Conservation (phyloP, 2,888 invertebrate species). For the Trachelus iudaicus region DNA sequence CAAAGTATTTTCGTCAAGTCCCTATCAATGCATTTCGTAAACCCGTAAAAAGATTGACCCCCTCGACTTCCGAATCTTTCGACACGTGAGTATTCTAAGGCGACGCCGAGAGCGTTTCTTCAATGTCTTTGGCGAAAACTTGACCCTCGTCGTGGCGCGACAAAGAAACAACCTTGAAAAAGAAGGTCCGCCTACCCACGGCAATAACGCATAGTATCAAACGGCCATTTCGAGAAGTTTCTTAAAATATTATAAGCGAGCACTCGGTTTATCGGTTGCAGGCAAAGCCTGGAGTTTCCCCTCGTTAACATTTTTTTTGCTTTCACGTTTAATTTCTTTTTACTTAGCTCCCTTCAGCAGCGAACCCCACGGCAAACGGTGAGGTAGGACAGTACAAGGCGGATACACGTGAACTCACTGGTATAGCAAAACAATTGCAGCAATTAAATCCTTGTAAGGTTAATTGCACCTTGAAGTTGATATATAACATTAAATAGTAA, state of each 20-base stretch:
- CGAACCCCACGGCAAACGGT: not conserved
- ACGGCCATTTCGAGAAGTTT: slow-evolving; percentile 18
- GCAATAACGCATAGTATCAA: slow-evolving; percentile 32
- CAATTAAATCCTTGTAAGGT: not conserved
- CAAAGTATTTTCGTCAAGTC: not conserved
- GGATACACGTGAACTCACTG: not conserved
- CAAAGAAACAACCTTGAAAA: slow-evolving; percentile 46
- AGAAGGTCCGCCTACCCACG: slow-evolving; percentile 29
- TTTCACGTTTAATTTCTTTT: not conserved
- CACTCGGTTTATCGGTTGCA: slow-evolving; percentile 12
- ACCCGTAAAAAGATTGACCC: not conserved
- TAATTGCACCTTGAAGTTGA: not conserved
- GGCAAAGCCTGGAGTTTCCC: slow-evolving; percentile 4
- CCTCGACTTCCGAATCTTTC: not conserved
- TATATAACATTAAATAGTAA: not conserved
- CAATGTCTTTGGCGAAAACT: slow-evolving; percentile 40
- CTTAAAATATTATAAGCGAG: not conserved
- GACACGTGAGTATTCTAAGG: not conserved
- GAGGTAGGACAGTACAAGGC: not conserved
- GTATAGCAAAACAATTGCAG: not conserved
- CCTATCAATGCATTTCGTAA: not conserved
- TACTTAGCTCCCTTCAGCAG: not conserved
- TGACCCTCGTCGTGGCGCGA: slow-evolving; percentile 37
- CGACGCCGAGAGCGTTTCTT: slow-evolving; percentile 13
- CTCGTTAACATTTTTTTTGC: not conserved